Conservation (phyloP, 2,113 vertebrate genomes). For the Eira barbara region DNA sequence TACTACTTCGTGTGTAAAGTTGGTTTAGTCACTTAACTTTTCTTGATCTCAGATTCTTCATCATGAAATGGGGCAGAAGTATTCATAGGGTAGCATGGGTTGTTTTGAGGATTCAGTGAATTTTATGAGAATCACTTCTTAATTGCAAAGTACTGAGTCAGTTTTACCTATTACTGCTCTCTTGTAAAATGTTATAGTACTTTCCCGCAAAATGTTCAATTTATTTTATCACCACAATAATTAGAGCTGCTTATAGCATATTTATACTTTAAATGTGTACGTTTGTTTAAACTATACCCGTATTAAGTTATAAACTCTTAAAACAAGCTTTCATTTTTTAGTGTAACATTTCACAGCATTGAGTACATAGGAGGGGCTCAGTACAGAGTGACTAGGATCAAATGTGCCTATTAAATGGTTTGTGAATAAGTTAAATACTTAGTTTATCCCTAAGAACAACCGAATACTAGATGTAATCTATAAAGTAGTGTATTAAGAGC, state of each 20-base stretch:
- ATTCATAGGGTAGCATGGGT: fast-evolving
- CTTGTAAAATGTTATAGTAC: background rate
- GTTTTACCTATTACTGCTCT: background rate
- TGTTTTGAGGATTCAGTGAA: background rate
- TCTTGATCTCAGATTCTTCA: background rate
- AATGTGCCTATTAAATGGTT: background rate
- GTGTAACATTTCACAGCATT: background rate
- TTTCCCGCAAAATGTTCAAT: background rate
- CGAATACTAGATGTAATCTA: background rate
- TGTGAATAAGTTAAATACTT: background rate
- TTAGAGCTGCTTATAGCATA: background rate
- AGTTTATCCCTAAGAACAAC: background rate
- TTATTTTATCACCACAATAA: background rate
- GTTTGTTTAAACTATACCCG: background rate
- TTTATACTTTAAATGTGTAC: background rate
- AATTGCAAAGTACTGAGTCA: background rate
- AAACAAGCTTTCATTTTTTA: background rate
- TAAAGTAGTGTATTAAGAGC: background rate
- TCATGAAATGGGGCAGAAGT: background rate
- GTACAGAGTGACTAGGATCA: background rate
- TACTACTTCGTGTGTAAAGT: background rate
- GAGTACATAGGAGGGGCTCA: background rate
- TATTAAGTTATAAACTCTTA: background rate
- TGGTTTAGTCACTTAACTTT: background rate
- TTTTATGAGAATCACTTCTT: conserved; percentile 23